Evolutionary conservation across 2,888 invertebrate genomes (phyloP), one percentile per base, ranked within the genome.

Genomic region (Keiferia lycopersicella): DNA sequence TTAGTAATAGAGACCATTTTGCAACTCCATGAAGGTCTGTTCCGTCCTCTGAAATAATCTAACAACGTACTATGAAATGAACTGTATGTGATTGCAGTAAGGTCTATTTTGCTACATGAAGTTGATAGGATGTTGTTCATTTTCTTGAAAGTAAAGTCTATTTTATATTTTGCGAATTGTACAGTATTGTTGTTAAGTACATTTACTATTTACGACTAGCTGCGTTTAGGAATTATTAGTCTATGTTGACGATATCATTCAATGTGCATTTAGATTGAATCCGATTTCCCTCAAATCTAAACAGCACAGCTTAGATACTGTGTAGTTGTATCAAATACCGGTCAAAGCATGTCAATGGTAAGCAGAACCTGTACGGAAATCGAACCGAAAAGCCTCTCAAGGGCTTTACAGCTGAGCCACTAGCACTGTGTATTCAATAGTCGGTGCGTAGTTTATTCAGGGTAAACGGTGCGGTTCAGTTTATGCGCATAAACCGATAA

Each of bases 401-500:
- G 34, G 8, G 34, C 34, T 34, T 34, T 7, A 34, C 34, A 34
- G 8, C 8, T 34, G 34, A 34, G 34, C 34, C 34, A 34, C 34
- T 34, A 45, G 16, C 8, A 8, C 45, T n/a, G 45, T 45, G 45
- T n/a, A 45, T 45, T 45, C 45, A 45, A 45, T 45, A 45, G 45
- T 16, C n/a, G 45, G 12, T 14, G 51, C 22, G 20, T 53, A 53
- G 20, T 53, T 53, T 53, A 53, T 53, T 22, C 51, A 14, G 51
- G 51, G 51, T 53, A 53, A 53, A 53, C 51, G 20, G 51, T 22
- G 51, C 51, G 60, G 22, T 39, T 56, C 61, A 51, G 48, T 65
- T 65, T 61, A 65, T 63, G 34, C 63, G 60, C 39, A 65, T 65
- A 67, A 67, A 63, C 63, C 53, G 64, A 65, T 65, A 65, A 67